These are phyloP conservation scores for Coregonus ussuriensis DNA, from an alignment of 2,797 vertebrate species.

Conservation along the genomic window DNA sequence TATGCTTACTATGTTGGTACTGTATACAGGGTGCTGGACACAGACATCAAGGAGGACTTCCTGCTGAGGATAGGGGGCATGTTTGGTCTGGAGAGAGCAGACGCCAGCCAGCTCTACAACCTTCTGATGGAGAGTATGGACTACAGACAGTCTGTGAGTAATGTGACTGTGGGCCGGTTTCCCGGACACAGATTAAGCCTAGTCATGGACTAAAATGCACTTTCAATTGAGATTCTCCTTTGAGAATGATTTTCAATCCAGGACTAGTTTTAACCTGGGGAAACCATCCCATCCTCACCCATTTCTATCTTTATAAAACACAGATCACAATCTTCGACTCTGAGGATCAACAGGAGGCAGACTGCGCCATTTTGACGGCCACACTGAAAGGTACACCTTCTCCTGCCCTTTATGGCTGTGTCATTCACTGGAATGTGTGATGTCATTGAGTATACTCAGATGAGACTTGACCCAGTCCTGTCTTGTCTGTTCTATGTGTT, in stretches of 20 bases:
- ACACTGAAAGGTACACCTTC: conserved; percentile 84
- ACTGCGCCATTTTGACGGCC: conserved; percentile 87
- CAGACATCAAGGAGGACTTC: conserved; percentile 85
- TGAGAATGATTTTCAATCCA: too few relatives aligned
- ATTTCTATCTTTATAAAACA: conserved; percentile 37
- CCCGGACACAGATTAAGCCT: neutral
- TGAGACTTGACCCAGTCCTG: neutral
- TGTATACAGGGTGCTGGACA: conserved; percentile 75
- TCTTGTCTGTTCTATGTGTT: neutral
- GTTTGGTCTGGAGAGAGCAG: conserved; percentile 80
- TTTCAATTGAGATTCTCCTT: too few relatives aligned
- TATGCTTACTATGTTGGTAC: conserved; percentile 3
- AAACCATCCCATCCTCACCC: too few relatives aligned
- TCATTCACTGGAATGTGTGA: neutral
- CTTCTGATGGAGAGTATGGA: conserved; percentile 90
- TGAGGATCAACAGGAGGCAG: conserved; percentile 86
- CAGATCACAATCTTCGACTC: conserved; percentile 95
- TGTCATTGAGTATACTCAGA: neutral
- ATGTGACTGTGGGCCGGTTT: neutral
- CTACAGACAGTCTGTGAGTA: conserved; percentile 87
- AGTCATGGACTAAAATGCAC: neutral
- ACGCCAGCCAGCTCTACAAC: conserved; percentile 78
- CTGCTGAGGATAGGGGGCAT: conserved; percentile 81
- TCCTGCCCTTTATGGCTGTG: neutral
- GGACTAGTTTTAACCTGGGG: too few relatives aligned